Base-by-base conservation (phyloP, 2,113 vertebrate genomes). In the Galemys pyrenaicus region DNA sequence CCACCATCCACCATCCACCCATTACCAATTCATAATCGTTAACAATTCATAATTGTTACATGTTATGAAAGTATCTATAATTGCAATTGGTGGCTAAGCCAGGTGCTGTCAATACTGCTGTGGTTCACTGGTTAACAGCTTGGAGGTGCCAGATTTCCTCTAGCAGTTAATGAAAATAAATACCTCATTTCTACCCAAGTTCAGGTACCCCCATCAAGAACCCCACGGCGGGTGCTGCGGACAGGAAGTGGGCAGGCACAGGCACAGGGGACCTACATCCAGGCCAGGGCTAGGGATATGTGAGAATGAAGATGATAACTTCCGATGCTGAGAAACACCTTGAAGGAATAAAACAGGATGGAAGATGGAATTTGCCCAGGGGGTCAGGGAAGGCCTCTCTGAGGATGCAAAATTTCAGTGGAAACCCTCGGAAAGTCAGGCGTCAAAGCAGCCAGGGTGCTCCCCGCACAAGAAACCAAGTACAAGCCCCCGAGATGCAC, bases 131-230 rank as follows among this genome's bases (percentile, higher is more conserved):
- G 11, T 92, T 58, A 80, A 58, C 41, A 56, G 88, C 77, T 60
- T 54, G 77, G 46, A 41, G 37, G 87, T 80, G 64, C 32, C 54
- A 71, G 28, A 62, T 9, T 92, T 92, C 56, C 46, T 9, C 58
- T 73, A 60, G 6, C 74, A 68, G 22, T 58, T 24, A 84, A 30
- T 54, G 17, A 80, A 84, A 67, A 78, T 49, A 89, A 92, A 88
- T 39, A 56, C 44, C 46, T 44, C 67, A 79, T 26, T 41, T 79
- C 70, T 71, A 89, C 64, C n/a, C 75, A 86, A 75, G 92, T 58
- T 58, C 37, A 92, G 11, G 56, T 46, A 58, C 2, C 9, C 65
- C n/a, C 30, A 39, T 83, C 17, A 17, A 74, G 67, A 75, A 35
- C 11, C 8, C 37, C 20, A 37, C 39, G 49, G 16, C 41, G 37